Evolutionary conservation across 2,113 vertebrate genomes (phyloP), one percentile per base, ranked within the genome.

Genomic region (Ageneiosus marmoratus): DNA sequence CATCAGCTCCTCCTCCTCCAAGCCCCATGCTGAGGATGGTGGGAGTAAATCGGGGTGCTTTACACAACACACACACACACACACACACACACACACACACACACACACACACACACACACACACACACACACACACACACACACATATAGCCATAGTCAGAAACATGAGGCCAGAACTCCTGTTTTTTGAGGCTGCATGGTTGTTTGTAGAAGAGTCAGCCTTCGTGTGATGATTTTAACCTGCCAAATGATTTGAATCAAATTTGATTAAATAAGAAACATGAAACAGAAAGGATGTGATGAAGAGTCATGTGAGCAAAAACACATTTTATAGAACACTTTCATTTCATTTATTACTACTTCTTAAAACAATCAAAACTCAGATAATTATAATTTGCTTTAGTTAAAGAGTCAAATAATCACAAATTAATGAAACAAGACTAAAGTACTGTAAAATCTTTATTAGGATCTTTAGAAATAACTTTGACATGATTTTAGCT

Each of bases 11-110:
- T 91, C 92, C 93, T 93, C 92, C 92, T 90, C 92, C 88, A 89
- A 91, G 89, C 89, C 92, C 88, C 93, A 89, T 87, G 91, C 93
- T 92, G 93, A 82, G 92, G 91, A 90, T 88, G 90, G 91, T 89
- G 89, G 81, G 89, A 90, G 87, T 91, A 90, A 90, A 87, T 89
- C 89, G 89, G 91, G 88, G 88, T 91, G 80, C 90, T 88, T 86
- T 87, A 91, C 82, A 85, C 79, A 72, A 37, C 83, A 87, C 89
- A 86, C 90, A 87, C 86, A 15, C 22, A 74, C 80, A 60, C 29
- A 15, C 34, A 32, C 55, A 63, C 55, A 74, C 79, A 15, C 22
- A 74, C 80, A 60, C 29, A 15, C 34, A 32, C 55, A 63, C 55
- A 74, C 90, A 87, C 86, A 91, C 82, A 85, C 79, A 72, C 56